Base-by-base conservation (phyloP, 2,888 invertebrate genomes). In the Diloba caeruleocephala region DNA sequence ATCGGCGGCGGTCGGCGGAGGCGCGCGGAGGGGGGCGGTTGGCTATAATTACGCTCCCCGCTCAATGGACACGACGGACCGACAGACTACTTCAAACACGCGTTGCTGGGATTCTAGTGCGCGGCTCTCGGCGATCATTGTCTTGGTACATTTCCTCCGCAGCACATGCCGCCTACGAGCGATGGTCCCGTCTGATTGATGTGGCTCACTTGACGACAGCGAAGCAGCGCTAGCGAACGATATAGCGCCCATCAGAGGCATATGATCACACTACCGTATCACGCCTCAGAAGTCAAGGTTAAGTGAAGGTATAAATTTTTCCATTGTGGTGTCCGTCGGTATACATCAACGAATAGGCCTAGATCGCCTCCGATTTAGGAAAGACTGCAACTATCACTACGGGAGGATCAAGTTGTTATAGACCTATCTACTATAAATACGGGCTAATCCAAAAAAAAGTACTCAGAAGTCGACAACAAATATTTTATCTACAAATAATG, bases 21-120 rank as follows among this genome's bases (percentile, higher is more conserved):
- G 67, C 79, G 65, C 61, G 74, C 69, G 60, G 60, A 60, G 46
- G 59, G 33, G 61, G 51, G 60, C 62, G 56, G 57, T 48, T 50
- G 39, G 64, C 74, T 76, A 78, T 76, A 62, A 74, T 74, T 74
- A 71, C 71, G 52, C 75, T 9, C 36, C 50, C 64, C 71, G 74
- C 81, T 85, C 74, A 83, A 85, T 84, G 85, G 83, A 76, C 67
- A 49, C 64, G 64, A 59, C 63, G 46, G 64, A 57, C 61, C 54
- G 57, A 38, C 58, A 48, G 44, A 57, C 57, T 45, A 76, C 82
- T 75, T 81, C 81, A 82, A 82, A 84, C 82, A 71, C 79, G 80
- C 85, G 70, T 71, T 36, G 56, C 56, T 65, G 46, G 68, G 67
- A 82, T 84, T 79, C 81, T 79, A 74, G 82, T 58, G 74, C 82